Evolutionary conservation across 2,888 invertebrate species (phyloP), one percentile per base, ranked within the genome.

Genomic region (Cryptus viduatorius): DNA sequence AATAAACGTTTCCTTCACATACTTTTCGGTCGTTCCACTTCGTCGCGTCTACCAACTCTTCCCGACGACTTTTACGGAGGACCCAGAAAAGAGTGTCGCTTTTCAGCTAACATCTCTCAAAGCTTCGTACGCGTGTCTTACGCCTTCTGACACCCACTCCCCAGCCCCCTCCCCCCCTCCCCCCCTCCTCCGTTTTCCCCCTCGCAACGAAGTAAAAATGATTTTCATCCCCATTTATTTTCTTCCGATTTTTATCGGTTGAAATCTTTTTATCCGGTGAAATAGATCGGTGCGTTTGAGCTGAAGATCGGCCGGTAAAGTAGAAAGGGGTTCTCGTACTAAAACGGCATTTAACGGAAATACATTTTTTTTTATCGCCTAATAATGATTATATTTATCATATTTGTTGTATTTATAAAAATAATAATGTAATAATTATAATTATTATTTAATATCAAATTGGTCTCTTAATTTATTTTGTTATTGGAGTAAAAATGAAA

Each of bases 1-100:
- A 90, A 91, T 91, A 91, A 88, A 88, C 87, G 88, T 88, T 86
- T 82, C 42, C 83, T 73, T 71, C 69, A 42, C 75, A 68, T 83
- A 69, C 64, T 50, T 73, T 79, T 77, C 82, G 79, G 69, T 80
- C 59, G 79, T 84, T 78, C 78, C 71, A 53, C 76, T 46, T 71
- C 65, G 50, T 59, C 64, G 75, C 73, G 48, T 83, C 73, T 79
- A 64, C 53, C 24, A 24, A 24, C 24, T 24, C 42, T 19, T 8
- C 53, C 53, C 16, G 19, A 73, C 53, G 65, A 73, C 50, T 56
- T 42, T 42, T 59, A 59, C 71, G 42, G 42, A 48, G 19, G 65
- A 75, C 56, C 61, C 14, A 3, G 71, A 67, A 65, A 67, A 48
- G 56, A 61, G 68, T 53, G 80, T 68, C 77, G 72, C 68, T 73